A percentile compares a stretch with the other conserved stretches of the same genome.
Conservation (phyloP, 2,113 vertebrate genomes). For the Talpa occidentalis region DNA sequence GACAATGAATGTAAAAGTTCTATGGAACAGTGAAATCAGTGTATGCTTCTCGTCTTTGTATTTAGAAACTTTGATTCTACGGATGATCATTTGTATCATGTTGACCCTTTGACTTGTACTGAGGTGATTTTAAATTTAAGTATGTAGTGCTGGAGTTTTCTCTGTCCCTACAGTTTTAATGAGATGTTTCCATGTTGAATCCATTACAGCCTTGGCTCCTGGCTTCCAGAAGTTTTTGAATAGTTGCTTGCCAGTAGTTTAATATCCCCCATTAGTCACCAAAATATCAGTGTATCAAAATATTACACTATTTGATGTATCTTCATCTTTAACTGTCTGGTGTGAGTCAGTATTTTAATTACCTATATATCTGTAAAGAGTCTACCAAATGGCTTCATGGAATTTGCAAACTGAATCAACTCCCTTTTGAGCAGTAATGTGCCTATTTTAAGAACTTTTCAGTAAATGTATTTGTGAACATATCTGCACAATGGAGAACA, state of each 20-base stretch:
- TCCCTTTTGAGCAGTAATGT: conserved; percentile 44
- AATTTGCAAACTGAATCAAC: conserved; percentile 51
- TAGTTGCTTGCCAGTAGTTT: conserved; percentile 53
- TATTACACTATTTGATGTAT: background rate
- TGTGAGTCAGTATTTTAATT: conserved; percentile 49
- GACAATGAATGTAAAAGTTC: conserved; percentile 79
- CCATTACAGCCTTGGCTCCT: conserved; percentile 62
- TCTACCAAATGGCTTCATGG: conserved; percentile 60
- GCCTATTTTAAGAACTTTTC: conserved; percentile 42
- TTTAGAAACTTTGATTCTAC: conserved; percentile 70
- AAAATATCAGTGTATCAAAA: background rate
- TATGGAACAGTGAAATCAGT: conserved; percentile 60
- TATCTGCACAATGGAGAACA: background rate
- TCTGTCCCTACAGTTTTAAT: conserved; percentile 49
- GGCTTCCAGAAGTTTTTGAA: conserved; percentile 65
- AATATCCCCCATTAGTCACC: conserved; percentile 14
- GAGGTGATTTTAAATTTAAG: conserved; percentile 67
- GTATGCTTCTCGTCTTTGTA: conserved; percentile 66
- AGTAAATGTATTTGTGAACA: background rate
- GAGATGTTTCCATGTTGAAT: conserved; percentile 54
- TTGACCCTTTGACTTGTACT: conserved; percentile 70
- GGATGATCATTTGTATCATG: conserved; percentile 56
- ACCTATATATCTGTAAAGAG: conserved; percentile 27
- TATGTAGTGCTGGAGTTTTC: conserved; percentile 60
- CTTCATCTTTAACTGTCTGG: conserved; percentile 37